These are phyloP conservation scores for Tachina grossa DNA, from an alignment of 2,888 invertebrate species.

Conservation along the genomic window DNA sequence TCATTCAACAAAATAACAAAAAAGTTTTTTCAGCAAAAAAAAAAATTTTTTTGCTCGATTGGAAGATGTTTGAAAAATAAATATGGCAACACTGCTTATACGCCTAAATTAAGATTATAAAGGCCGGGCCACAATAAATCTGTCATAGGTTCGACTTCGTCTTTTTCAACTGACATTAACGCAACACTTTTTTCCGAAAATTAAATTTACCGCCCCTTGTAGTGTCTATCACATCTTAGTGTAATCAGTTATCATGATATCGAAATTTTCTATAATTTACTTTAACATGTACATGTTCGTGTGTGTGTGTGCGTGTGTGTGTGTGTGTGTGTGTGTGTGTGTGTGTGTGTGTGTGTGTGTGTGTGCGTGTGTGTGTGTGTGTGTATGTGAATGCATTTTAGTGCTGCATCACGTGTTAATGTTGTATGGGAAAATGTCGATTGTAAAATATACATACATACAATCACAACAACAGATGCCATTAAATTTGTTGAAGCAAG, in stretches of 20 bases:
- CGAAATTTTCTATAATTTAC: not conserved
- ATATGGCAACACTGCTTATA: too few relatives aligned
- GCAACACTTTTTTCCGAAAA: too few relatives aligned
- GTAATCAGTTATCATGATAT: not conserved
- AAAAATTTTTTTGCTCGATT: too few relatives aligned
- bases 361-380: not conserved
- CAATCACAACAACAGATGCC: not conserved
- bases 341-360: not conserved
- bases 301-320: not conserved
- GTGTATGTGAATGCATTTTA: not conserved
- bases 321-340: not conserved
- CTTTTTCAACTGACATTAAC: too few relatives aligned
- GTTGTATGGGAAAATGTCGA: constrained; percentile 38
- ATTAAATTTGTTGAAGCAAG: constrained; percentile 5
- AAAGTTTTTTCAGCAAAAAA: too few relatives aligned
- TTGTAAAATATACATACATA: constrained; percentile 14
- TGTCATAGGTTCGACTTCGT: too few relatives aligned
- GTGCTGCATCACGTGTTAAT: constrained; percentile 7
- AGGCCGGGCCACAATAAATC: too few relatives aligned
- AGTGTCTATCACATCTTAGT: not conserved
- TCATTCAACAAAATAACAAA: too few relatives aligned
- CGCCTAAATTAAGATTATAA: too few relatives aligned
- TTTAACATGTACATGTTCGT: not conserved
- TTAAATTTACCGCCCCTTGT: not conserved
- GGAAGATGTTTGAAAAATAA: too few relatives aligned